These are phyloP conservation scores for Petrocephalus zakoni DNA, from an alignment of 2,113 vertebrate genomes.

Conservation along the genomic window DNA sequence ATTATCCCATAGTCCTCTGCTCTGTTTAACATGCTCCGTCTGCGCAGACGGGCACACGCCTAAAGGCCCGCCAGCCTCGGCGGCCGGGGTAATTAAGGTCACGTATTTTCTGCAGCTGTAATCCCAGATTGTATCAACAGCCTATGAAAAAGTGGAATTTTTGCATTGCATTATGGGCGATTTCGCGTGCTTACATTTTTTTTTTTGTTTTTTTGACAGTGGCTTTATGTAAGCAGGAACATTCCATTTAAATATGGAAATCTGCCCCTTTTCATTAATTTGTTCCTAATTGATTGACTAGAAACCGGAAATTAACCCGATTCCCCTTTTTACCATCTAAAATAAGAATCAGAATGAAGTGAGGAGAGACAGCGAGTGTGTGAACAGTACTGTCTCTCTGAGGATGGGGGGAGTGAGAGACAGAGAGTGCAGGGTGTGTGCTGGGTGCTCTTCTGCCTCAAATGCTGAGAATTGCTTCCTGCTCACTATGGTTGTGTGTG, in stretches of 20 bases:
- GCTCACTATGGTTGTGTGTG: not conserved
- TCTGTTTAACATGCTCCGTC: constrained; percentile 42
- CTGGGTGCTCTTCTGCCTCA: not conserved
- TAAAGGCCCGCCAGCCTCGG: constrained; percentile 20
- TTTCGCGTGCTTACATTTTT: not conserved
- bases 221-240: not conserved
- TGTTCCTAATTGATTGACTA: not conserved
- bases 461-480: not conserved
- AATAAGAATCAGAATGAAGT: constrained; percentile 1
- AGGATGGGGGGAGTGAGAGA: not conserved
- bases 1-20: not conserved
- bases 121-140: constrained; percentile 55
- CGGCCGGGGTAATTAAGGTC: constrained; percentile 55
- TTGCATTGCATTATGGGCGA: constrained; percentile 4
- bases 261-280: constrained; percentile 11
- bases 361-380: not conserved
- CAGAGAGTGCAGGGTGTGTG: not conserved
- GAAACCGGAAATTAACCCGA: not conserved
- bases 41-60: constrained; percentile 38
- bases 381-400: not conserved
- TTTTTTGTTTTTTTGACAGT: not conserved
- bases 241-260: not conserved
- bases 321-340: not conserved
- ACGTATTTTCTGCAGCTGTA: constrained; percentile 53
- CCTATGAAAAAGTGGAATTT: not conserved